Evolutionary conservation across 2,888 invertebrate genomes (phyloP), one percentile per base, ranked within the genome.

Genomic region (Tortricodes alternella): DNA sequence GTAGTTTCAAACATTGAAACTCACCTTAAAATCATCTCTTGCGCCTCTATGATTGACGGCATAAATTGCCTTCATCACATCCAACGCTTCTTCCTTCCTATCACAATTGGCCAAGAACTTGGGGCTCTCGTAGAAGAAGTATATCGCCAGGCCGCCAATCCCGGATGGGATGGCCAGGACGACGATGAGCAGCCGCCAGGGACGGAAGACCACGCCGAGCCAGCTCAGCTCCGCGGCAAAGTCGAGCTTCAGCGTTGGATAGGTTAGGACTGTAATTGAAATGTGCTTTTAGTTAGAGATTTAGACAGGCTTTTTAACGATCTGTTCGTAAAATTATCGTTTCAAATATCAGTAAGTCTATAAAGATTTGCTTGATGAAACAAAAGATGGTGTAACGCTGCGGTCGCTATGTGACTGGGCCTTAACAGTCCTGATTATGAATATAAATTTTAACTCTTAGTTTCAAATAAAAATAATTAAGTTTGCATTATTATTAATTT

Each of bases 131-230:
- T 96, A 94, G 68, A 94, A 91, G 60, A 89, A 89, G 35, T 89
- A 82, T 9, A 94, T 84, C 5, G 93, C 90, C 0, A 93, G 11
- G 0, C 93, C 93, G 46, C 95, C 92, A 0, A 94, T 35, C 0
- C 87, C 89, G 6, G 79, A 73, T 0, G 89, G 89, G 9, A 89
- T 32, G 0, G 88, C 82, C 32, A 87, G 66, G 0, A 83, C 73
- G 0, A 94, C 88, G 18, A 95, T 80, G 46, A 96, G 93, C 9
- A 96, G 71, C 39, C 96, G 90, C 97, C 97, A 97, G 0, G 96
- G 94, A 56, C 92, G 92, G 69, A 94, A 93, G 4, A 80, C 78
- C 41, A 95, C 78, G 13, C 90, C 92, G 8, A 93, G 68, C 49
- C 89, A 67, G 3, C 85, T 68, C 1, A 89, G 62, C 0, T 85